Evolutionary conservation across 2,888 invertebrate genomes (phyloP).

Genomic region (Serripes groenlandicus): DNA sequence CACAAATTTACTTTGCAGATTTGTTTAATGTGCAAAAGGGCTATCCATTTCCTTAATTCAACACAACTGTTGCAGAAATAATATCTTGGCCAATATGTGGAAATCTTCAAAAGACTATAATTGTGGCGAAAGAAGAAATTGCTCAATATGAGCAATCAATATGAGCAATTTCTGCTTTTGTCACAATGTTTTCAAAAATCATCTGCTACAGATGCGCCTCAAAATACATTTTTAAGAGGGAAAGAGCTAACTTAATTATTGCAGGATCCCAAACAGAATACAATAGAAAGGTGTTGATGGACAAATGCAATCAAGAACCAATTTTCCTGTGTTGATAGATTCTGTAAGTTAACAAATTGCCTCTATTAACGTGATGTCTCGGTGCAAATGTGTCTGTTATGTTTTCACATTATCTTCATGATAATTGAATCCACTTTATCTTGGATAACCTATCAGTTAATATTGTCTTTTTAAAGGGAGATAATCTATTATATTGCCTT

Average conservation of each 20-base stretch:
- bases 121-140: background rate
- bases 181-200: background rate
- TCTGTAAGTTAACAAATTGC: slow-evolving; percentile 15
- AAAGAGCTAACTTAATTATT: background rate
- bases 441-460: background rate
- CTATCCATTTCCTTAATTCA: no score
- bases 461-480: background rate
- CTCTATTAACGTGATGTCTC: background rate
- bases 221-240: background rate
- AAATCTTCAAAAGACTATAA: no score
- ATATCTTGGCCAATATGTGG: no score
- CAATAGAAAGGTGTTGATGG: background rate
- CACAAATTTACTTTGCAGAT: no score
- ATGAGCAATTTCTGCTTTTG: background rate
- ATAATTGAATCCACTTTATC: background rate
- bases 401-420: no score
- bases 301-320: slow-evolving; percentile 19
- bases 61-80: no score
- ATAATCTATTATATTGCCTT: no score
- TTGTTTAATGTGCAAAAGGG: no score
- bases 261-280: background rate
- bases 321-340: slow-evolving; percentile 12
- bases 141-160: background rate
- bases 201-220: background rate
- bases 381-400: slow-evolving; percentile 1